A percentile compares a stretch with the other conserved stretches of the same genome.
Evolutionary conservation across 2,113 vertebrate genomes (phyloP).

Genomic region (Andinoacara biseriatus): DNA sequence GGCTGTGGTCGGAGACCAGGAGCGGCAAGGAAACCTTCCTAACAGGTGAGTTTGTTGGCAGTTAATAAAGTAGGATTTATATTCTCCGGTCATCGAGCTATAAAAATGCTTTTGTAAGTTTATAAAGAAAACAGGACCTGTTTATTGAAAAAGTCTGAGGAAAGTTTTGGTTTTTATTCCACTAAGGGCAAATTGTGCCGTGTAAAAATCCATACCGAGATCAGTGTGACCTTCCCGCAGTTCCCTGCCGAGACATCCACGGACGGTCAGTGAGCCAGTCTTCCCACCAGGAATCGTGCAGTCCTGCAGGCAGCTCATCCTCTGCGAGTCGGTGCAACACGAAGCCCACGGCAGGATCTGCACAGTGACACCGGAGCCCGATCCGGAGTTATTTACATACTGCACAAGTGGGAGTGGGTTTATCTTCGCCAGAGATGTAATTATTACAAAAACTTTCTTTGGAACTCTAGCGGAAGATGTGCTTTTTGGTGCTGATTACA

Average conservation of each 20-base stretch:
- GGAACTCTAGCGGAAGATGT: background rate
- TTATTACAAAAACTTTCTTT: background rate
- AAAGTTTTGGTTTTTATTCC: background rate
- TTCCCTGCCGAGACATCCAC: constrained; percentile 65
- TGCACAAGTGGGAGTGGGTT: background rate
- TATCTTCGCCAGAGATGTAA: background rate
- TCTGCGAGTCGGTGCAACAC: constrained; percentile 5
- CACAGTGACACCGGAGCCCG: background rate
- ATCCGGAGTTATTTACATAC: background rate
- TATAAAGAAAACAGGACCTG: background rate
- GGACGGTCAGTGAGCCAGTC: constrained; percentile 53
- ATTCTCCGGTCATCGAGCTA: too few species aligned
- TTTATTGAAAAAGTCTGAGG: background rate
- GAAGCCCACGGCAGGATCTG: constrained; percentile 24
- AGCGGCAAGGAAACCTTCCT: constrained; percentile 67
- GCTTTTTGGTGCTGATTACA: background rate
- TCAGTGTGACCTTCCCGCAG: constrained; percentile 30
- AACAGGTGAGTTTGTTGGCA: constrained; percentile 63
- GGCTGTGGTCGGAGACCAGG: constrained; percentile 55
- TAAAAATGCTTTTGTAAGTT: background rate
- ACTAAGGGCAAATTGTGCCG: background rate
- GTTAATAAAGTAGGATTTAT: background rate
- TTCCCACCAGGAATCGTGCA: constrained; percentile 50
- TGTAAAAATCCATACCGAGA: background rate
- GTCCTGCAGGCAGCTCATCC: background rate